Percentiles rank a stretch among this genome's conserved stretches.
Evolutionary conservation across 2,797 vertebrate genomes (phyloP).

Genomic region (Centroberyx gerrardi): DNA sequence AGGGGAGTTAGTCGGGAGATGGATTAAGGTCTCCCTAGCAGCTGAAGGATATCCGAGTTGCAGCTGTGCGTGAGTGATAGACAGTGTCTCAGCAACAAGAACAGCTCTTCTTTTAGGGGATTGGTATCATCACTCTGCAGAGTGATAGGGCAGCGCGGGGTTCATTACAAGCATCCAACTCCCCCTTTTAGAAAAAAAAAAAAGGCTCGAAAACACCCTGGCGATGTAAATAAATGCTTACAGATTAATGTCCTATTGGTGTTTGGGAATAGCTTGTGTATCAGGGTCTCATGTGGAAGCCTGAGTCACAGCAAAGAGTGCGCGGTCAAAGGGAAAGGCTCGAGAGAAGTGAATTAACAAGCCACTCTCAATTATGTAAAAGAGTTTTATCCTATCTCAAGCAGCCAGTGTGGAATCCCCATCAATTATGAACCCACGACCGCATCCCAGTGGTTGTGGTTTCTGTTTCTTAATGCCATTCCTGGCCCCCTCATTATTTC

Average conservation of each 20-base stretch:
- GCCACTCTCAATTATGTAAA: slow-evolving; percentile 64
- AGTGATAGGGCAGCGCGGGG: slow-evolving; percentile 34
- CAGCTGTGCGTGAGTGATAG: slow-evolving; percentile 68
- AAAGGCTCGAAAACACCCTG: slow-evolving; percentile 6
- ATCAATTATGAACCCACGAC: slow-evolving; percentile 64
- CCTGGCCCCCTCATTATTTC: slow-evolving; percentile 48
- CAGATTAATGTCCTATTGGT: slow-evolving; percentile 39
- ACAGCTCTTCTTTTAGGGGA: slow-evolving; percentile 50
- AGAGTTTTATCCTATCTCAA: slow-evolving; percentile 60
- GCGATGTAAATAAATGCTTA: slow-evolving; percentile 29
- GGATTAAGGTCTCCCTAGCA: slow-evolving; percentile 66
- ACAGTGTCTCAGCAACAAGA: slow-evolving; percentile 52
- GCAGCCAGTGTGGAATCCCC: slow-evolving; percentile 62
- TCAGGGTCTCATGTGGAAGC: slow-evolving; percentile 22
- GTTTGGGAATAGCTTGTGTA: slow-evolving; percentile 40
- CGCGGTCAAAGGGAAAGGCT: slow-evolving; percentile 51
- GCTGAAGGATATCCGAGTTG: slow-evolving; percentile 62
- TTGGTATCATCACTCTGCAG: slow-evolving; percentile 35
- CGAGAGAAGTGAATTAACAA: slow-evolving; percentile 64
- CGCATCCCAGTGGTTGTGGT: slow-evolving; percentile 51
- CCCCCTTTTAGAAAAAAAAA: not conserved
- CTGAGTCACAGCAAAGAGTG: slow-evolving; percentile 19
- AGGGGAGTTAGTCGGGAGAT: slow-evolving; percentile 46
- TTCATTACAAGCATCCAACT: slow-evolving; percentile 12
- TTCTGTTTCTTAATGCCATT: slow-evolving; percentile 54